A percentile compares a stretch with the other conserved stretches of the same genome.
phyloP scores from a whole-genome alignment of 2,888 invertebrate genomes.

The Leptopterna dolabrata region DNA sequence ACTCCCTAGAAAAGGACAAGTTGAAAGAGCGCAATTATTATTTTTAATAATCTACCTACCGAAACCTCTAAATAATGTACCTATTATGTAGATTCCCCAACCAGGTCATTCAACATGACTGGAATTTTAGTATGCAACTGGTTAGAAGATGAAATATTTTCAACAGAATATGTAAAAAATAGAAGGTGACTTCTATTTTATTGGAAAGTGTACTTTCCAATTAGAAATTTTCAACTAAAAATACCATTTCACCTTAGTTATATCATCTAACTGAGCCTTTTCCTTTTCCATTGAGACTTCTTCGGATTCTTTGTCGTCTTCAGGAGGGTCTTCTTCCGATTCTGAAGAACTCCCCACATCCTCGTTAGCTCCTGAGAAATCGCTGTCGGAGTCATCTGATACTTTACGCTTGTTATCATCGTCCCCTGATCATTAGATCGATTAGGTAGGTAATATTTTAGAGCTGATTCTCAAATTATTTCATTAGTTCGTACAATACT shows the following conservation, averaged over 20 bases:
- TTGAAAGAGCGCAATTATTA: too few species aligned
- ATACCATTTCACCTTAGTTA: background rate
- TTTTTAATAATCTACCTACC: too few species aligned
- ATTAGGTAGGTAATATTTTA: background rate
- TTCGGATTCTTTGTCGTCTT: background rate
- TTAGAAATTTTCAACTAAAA: background rate
- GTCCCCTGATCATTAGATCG: background rate
- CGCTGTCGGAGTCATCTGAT: background rate
- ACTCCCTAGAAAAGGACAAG: background rate
- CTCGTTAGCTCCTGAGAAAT: slow-evolving; percentile 6
- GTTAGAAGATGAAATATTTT: too few species aligned
- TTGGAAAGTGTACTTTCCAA: too few species aligned
- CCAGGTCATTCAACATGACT: too few species aligned
- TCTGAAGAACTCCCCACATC: background rate
- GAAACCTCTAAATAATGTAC: too few species aligned
- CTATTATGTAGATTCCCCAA: too few species aligned
- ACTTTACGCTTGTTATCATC: background rate
- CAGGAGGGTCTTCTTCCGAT: background rate
- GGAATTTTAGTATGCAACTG: too few species aligned
- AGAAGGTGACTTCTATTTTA: too few species aligned
- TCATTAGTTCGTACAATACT: too few species aligned
- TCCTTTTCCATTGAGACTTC: background rate
- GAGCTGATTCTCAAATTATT: too few species aligned
- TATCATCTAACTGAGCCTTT: background rate
- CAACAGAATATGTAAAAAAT: too few species aligned